These are phyloP conservation scores for Agapostemon virescens DNA, from an alignment of 2,888 invertebrate genomes.

Conservation along the genomic window DNA sequence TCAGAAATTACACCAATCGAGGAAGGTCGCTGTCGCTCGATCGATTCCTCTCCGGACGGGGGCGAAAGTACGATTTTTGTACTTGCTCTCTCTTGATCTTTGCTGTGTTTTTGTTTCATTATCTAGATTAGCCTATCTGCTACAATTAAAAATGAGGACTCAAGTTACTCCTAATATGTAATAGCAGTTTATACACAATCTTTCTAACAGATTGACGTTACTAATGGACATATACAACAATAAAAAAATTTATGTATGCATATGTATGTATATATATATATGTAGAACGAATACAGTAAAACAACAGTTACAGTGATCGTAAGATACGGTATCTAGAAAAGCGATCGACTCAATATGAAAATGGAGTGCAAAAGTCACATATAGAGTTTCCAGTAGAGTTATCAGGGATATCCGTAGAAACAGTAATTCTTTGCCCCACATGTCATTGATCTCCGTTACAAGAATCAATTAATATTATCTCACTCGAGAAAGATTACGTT, in stretches of 20 bases:
- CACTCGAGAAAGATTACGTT: constrained; percentile 8
- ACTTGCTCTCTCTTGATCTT: constrained; percentile 66
- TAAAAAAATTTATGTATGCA: constrained; percentile 13
- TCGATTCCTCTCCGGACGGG: constrained; percentile 55
- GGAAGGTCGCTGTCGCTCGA: constrained; percentile 55
- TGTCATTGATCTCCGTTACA: constrained; percentile 27
- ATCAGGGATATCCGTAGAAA: constrained; percentile 26
- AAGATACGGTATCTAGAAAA: constrained; percentile 17
- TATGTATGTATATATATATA: constrained; percentile 3
- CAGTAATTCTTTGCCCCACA: constrained; percentile 8
- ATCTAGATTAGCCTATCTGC: constrained; percentile 72
- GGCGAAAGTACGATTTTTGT: constrained; percentile 57
- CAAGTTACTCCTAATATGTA: constrained; percentile 72
- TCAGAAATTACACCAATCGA: constrained; percentile 66
- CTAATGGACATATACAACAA: constrained; percentile 47
- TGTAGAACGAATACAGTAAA: constrained; percentile 21
- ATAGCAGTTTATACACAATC: constrained; percentile 65
- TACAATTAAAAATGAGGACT: constrained; percentile 72
- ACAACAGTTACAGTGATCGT: constrained; percentile 22
- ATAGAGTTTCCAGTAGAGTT: constrained; percentile 21
- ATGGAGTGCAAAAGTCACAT: constrained; percentile 21
- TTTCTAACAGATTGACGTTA: constrained; percentile 64
- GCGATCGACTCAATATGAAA: constrained; percentile 36
- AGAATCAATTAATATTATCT: constrained; percentile 24
- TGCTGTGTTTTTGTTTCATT: constrained; percentile 72